Conservation (phyloP, 2,888 invertebrate genomes). For the Tiphia femorata region DNA sequence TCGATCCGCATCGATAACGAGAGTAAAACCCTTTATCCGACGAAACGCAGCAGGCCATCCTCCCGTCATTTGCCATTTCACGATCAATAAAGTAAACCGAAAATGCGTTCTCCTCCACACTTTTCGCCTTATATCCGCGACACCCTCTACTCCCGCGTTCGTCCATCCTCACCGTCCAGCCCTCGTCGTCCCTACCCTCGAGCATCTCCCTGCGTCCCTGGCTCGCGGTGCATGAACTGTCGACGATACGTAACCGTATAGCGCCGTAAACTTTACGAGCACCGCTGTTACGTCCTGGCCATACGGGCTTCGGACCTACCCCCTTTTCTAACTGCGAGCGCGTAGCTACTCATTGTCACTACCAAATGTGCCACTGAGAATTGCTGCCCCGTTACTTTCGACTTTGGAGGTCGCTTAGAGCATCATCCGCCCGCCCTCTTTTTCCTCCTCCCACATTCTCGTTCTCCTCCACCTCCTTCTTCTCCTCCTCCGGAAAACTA, state of each 20-base stretch:
- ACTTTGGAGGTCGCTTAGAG: background rate
- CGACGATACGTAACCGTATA: conserved; percentile 37
- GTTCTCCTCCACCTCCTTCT: background rate
- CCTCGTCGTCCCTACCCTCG: no score
- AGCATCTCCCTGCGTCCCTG: no score
- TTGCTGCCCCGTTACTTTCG: background rate
- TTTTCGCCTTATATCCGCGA: no score
- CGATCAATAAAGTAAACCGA: conserved; percentile 38
- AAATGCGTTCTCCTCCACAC: conserved; percentile 18
- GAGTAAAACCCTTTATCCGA: background rate
- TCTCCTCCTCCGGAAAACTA: background rate
- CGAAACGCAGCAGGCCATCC: background rate
- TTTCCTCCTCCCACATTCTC: background rate
- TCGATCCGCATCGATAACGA: background rate
- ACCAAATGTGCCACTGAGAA: background rate
- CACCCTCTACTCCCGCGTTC: background rate
- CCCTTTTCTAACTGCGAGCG: background rate
- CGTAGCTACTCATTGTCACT: conserved; percentile 3
- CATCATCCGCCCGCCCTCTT: background rate
- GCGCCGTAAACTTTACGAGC: conserved; percentile 43
- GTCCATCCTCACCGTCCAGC: background rate
- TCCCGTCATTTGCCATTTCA: conserved; percentile 29
- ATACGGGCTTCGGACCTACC: background rate
- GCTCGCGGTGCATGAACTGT: conserved; percentile 4
- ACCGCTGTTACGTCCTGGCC: conserved; percentile 8